A percentile compares a stretch with the other conserved stretches of the same genome.
Conservation (phyloP, 2,113 vertebrate species). For the Spizaetus ornatus region DNA sequence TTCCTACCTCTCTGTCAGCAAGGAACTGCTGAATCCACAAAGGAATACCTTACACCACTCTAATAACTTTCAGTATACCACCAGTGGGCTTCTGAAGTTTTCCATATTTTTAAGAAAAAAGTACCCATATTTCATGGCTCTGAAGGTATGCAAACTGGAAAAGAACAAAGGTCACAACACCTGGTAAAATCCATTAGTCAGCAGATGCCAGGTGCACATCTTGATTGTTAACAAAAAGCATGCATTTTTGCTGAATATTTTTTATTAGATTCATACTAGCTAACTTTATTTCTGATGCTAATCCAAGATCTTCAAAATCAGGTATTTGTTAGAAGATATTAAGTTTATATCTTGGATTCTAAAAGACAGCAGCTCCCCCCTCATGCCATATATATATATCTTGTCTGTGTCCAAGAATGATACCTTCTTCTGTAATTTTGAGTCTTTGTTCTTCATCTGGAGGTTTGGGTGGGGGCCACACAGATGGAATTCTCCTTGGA, state of each 20-base stretch:
- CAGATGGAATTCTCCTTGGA: constrained; percentile 75
- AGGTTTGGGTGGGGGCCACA: constrained; percentile 68
- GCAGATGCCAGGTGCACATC: not conserved
- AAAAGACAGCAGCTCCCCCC: not conserved
- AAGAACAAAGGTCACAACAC: not conserved
- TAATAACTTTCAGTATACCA: not conserved
- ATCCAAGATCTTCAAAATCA: constrained; percentile 7
- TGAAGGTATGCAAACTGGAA: not conserved
- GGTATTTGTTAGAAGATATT: not conserved
- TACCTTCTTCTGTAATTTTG: constrained; percentile 78
- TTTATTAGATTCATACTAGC: not conserved
- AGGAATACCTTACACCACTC: not conserved
- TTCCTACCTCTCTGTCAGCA: not conserved
- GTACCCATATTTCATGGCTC: not conserved
- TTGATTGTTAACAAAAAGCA: not conserved
- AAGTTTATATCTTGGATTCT: not conserved
- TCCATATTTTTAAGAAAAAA: not conserved
- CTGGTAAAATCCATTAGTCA: not conserved
- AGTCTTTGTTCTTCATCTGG: constrained; percentile 66
- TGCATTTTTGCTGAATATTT: not conserved
- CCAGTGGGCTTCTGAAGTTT: not conserved
- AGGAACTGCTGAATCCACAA: not conserved
- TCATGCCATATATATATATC: not conserved
- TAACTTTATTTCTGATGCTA: not conserved
- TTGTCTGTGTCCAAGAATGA: not conserved